Conservation (phyloP, 2,888 invertebrate genomes). For the Clanis bilineata region DNA sequence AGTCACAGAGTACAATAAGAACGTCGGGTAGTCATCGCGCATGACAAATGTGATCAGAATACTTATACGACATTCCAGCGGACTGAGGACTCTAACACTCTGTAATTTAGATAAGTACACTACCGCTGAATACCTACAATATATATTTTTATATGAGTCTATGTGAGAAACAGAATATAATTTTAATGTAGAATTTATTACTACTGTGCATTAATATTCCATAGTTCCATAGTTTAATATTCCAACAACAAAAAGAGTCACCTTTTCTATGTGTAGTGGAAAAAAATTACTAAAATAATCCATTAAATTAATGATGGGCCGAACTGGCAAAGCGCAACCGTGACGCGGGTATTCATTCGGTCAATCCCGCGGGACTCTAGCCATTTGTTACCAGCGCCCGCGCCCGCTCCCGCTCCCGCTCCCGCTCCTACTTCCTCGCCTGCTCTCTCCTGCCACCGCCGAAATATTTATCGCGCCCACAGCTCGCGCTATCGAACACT, state of each 20-base stretch:
- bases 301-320: constrained; percentile 57
- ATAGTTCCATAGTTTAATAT: neutral
- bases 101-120: constrained; percentile 39
- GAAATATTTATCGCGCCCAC: constrained; percentile 22
- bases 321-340: constrained; percentile 34
- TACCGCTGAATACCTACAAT: neutral
- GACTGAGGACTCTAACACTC: constrained; percentile 30
- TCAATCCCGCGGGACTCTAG: constrained; percentile 47
- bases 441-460: constrained; percentile 19
- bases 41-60: constrained; percentile 65
- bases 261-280: constrained; percentile 18
- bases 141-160: neutral
- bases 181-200: too few species aligned
- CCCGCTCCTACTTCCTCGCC: constrained; percentile 22
- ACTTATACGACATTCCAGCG: constrained; percentile 42
- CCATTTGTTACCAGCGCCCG: constrained; percentile 52
- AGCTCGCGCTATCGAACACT: constrained; percentile 37
- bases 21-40: constrained; percentile 41
- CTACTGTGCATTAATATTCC: too few species aligned
- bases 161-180: neutral
- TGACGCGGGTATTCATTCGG: constrained; percentile 34
- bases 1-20: constrained; percentile 49
- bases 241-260: neutral
- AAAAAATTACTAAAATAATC: constrained; percentile 37
- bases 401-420: constrained; percentile 19